Conservation (phyloP, 2,113 vertebrate genomes). For the Tilapia sparmanii region DNA sequence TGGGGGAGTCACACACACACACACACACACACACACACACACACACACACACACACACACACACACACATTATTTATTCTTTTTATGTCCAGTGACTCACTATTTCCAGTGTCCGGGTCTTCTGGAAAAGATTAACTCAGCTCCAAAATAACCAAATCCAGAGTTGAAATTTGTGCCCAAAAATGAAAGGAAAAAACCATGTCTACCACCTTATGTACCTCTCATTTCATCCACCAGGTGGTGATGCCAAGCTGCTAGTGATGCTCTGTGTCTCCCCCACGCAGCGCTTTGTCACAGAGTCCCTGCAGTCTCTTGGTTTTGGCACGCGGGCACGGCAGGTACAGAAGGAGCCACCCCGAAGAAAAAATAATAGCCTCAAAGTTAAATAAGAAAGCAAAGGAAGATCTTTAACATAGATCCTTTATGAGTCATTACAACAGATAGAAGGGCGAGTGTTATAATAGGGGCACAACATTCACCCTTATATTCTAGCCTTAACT, state of each 20-base stretch:
- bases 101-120: not conserved
- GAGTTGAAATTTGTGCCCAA: not conserved
- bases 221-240: conserved; percentile 65
- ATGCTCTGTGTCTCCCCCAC: conserved; percentile 81
- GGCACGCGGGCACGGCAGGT: conserved; percentile 74
- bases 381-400: conserved; percentile 24
- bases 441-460: not conserved
- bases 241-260: conserved; percentile 80
- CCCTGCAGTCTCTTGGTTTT: conserved; percentile 78
- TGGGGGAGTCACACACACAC: too few relatives aligned
- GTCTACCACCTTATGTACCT: not conserved
- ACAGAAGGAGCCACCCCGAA: conserved; percentile 61
- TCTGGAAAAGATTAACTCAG: not conserved
- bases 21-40: not conserved
- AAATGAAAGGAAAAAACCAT: not conserved
- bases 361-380: conserved; percentile 57
- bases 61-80: not conserved
- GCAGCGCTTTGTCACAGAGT: conserved; percentile 74
- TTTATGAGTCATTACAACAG: not conserved
- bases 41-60: not conserved
- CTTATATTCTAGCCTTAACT: not conserved
- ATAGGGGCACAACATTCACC: not conserved
- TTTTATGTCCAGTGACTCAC: not conserved
- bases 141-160: not conserved
- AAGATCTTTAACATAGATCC: not conserved